Evolutionary conservation across 2,113 vertebrate species (phyloP).

Genomic region (Psittacula cyanocephala): DNA sequence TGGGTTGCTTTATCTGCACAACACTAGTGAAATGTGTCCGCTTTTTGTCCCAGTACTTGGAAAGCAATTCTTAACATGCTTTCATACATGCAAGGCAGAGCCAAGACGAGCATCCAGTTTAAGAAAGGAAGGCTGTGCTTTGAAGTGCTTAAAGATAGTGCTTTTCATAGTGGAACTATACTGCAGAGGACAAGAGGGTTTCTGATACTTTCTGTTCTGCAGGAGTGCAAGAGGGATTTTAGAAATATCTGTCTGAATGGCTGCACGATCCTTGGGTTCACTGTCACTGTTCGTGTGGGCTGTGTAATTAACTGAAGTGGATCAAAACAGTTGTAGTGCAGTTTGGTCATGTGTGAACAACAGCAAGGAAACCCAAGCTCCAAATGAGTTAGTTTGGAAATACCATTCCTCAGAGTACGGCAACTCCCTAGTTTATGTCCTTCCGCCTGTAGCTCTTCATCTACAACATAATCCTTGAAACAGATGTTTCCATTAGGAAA

Average conservation of each 20-base stretch:
- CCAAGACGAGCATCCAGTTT: background rate
- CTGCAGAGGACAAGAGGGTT: background rate
- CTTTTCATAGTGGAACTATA: background rate
- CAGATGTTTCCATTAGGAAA: background rate
- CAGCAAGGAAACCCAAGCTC: background rate
- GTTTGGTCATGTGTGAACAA: background rate
- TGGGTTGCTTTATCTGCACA: background rate
- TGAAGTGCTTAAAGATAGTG: background rate
- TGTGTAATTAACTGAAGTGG: background rate
- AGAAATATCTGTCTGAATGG: background rate
- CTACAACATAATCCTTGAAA: background rate
- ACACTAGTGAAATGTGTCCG: background rate
- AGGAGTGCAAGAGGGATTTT: background rate
- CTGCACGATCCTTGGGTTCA: background rate
- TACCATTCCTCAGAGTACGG: background rate
- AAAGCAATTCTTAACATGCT: background rate
- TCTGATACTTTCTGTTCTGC: background rate
- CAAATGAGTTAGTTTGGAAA: background rate
- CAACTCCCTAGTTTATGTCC: background rate
- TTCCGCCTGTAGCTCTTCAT: background rate
- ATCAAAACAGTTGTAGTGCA: background rate
- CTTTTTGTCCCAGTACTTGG: background rate
- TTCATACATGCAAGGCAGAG: background rate
- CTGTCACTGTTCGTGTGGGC: background rate
- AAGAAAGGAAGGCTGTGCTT: background rate